Evolutionary conservation across 2,888 invertebrate species (phyloP).

Genomic region (Dicranocentrus wangi): DNA sequence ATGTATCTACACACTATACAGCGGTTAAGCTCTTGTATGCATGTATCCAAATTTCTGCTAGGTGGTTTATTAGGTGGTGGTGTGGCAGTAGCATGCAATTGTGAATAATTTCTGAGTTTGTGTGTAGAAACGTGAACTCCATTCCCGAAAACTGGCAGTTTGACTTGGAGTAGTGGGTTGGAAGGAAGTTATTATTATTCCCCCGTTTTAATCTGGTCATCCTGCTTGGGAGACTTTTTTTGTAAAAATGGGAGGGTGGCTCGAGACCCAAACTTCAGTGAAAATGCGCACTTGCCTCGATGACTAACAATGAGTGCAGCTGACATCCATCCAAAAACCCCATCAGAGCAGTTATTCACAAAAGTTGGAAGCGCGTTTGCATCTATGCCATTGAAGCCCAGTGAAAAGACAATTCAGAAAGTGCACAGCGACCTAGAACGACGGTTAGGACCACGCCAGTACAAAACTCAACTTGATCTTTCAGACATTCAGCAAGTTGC

Average conservation of each 20-base stretch:
- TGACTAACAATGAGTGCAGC: constrained; percentile 8
- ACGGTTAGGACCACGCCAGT: constrained; percentile 16
- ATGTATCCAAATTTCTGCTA: neutral
- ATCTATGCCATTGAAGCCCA: neutral
- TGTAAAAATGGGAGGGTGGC: neutral
- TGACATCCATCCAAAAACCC: neutral
- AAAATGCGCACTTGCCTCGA: neutral
- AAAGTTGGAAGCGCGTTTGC: neutral
- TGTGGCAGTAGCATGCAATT: no score
- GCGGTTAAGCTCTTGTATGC: neutral
- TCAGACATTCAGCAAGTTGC: constrained; percentile 29
- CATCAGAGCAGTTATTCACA: neutral
- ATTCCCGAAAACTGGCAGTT: neutral
- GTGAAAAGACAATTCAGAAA: neutral
- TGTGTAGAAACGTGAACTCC: neutral
- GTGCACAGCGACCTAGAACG: constrained; percentile 8
- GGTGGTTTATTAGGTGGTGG: no score
- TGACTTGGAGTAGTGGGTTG: neutral
- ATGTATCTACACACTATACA: no score
- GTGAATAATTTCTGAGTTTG: neutral
- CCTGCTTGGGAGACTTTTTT: neutral
- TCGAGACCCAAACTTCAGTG: neutral
- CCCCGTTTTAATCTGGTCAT: neutral
- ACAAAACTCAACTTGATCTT: constrained; percentile 22
- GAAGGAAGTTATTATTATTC: neutral